Percentiles rank a stretch among this genome's conserved stretches.
Conservation (phyloP, 2,113 vertebrate genomes). For the Hippocampus guttulatus region DNA sequence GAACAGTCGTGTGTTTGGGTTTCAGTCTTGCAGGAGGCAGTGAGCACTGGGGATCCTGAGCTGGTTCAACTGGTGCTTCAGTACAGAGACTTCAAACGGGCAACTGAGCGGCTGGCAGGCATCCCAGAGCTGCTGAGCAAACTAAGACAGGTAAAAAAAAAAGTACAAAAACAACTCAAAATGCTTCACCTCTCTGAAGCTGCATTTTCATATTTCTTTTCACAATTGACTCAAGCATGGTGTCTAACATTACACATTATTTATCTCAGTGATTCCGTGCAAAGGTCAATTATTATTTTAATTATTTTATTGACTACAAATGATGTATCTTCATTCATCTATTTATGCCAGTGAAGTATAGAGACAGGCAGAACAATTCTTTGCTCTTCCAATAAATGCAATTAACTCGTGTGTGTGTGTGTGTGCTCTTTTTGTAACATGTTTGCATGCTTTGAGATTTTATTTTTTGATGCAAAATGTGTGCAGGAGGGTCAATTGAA, state of each 20-base stretch:
- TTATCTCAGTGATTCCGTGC: too few species aligned
- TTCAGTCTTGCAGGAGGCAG: slow-evolving; percentile 90
- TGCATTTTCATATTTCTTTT: background rate
- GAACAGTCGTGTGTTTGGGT: slow-evolving; percentile 23
- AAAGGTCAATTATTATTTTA: too few species aligned
- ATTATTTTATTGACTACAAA: too few species aligned
- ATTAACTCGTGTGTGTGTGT: background rate
- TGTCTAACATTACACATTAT: background rate
- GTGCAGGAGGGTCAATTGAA: background rate
- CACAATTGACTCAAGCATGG: background rate
- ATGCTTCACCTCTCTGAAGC: background rate
- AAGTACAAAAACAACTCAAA: background rate
- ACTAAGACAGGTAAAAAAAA: slow-evolving; percentile 79
- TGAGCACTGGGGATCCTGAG: slow-evolving; percentile 92
- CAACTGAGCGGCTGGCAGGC: slow-evolving; percentile 83
- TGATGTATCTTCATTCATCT: too few species aligned
- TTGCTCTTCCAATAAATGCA: background rate
- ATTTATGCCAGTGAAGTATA: too few species aligned
- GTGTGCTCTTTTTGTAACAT: background rate
- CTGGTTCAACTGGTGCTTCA: slow-evolving; percentile 92
- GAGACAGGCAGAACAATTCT: too few species aligned
- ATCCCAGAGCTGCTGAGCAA: slow-evolving; percentile 91
- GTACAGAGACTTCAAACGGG: slow-evolving; percentile 89
- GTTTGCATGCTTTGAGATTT: background rate
- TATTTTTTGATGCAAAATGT: background rate